Conservation (phyloP, 2,113 vertebrate species). For the Cebus imitator region DNA sequence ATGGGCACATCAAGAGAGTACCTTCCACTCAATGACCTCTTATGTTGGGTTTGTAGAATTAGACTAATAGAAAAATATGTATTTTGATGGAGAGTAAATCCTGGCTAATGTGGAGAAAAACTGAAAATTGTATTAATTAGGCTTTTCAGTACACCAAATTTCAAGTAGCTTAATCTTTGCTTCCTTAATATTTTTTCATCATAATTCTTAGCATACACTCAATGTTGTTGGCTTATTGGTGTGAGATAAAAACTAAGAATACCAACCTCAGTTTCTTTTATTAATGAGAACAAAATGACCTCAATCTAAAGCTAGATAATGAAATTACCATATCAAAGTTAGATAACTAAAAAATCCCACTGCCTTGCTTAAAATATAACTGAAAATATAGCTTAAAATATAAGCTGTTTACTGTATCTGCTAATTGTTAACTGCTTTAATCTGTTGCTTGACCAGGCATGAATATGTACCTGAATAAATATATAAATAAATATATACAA, state of each 20-base stretch:
- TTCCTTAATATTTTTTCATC: slow-evolving; percentile 36
- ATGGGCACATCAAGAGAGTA: background rate
- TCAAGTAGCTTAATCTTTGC: slow-evolving; percentile 9
- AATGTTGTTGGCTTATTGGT: background rate
- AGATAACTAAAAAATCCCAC: background rate
- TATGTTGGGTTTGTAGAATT: background rate
- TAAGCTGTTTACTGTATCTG: background rate
- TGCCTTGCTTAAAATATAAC: slow-evolving; percentile 5
- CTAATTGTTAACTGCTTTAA: slow-evolving; percentile 2
- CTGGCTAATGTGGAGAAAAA: background rate
- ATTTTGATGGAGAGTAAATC: background rate
- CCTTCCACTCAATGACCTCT: background rate
- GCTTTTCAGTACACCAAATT: slow-evolving; percentile 17
- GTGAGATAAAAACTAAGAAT: slow-evolving; percentile 51
- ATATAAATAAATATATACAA: background rate
- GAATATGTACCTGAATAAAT: background rate
- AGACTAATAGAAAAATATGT: background rate
- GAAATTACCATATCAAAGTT: background rate
- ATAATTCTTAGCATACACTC: slow-evolving; percentile 12
- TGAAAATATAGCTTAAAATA: background rate
- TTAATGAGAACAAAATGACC: slow-evolving; percentile 30
- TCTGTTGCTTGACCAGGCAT: background rate
- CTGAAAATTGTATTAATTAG: background rate
- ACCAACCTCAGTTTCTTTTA: slow-evolving; percentile 23
- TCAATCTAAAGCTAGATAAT: background rate